Evolutionary conservation across 2,888 invertebrate species (phyloP).

Genomic region (Limnephilus auricula): DNA sequence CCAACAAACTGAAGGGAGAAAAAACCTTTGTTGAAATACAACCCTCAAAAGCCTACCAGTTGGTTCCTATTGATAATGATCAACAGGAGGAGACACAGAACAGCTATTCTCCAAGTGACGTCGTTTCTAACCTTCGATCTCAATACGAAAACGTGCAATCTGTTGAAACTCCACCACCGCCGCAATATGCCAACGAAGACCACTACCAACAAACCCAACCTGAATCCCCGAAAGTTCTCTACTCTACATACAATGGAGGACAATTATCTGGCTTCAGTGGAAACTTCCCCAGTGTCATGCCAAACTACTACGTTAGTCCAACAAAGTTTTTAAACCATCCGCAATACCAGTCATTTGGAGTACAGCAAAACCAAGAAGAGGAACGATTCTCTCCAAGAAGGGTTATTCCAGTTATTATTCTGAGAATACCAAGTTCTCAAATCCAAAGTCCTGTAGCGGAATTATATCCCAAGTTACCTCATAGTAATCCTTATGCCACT

Average conservation of each 20-base stretch:
- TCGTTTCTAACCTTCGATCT: slow-evolving; percentile 70
- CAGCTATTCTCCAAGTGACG: slow-evolving; percentile 72
- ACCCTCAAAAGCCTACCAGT: slow-evolving; percentile 78
- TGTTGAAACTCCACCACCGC: slow-evolving; percentile 69
- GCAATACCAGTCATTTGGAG: slow-evolving; percentile 76
- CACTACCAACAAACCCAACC: slow-evolving; percentile 48
- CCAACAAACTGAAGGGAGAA: slow-evolving; percentile 63
- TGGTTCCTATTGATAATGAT: slow-evolving; percentile 71
- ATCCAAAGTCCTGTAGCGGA: slow-evolving; percentile 76
- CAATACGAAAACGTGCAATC: slow-evolving; percentile 70
- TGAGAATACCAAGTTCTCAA: slow-evolving; percentile 79
- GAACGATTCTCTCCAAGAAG: slow-evolving; percentile 71
- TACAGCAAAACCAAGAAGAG: slow-evolving; percentile 73
- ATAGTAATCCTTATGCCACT: slow-evolving; percentile 77
- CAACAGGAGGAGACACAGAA: slow-evolving; percentile 69
- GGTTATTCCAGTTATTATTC: slow-evolving; percentile 79
- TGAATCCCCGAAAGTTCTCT: slow-evolving; percentile 72
- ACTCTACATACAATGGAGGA: slow-evolving; percentile 76
- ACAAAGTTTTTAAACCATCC: slow-evolving; percentile 74
- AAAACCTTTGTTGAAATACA: slow-evolving; percentile 77
- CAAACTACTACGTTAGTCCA: slow-evolving; percentile 75
- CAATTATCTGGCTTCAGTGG: slow-evolving; percentile 74
- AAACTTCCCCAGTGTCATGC: slow-evolving; percentile 75
- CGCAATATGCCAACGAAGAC: slow-evolving; percentile 53
- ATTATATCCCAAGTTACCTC: slow-evolving; percentile 78